phyloP scores from a whole-genome alignment of 1,140 invertebrate genomes.

The Plutomurus gul region DNA sequence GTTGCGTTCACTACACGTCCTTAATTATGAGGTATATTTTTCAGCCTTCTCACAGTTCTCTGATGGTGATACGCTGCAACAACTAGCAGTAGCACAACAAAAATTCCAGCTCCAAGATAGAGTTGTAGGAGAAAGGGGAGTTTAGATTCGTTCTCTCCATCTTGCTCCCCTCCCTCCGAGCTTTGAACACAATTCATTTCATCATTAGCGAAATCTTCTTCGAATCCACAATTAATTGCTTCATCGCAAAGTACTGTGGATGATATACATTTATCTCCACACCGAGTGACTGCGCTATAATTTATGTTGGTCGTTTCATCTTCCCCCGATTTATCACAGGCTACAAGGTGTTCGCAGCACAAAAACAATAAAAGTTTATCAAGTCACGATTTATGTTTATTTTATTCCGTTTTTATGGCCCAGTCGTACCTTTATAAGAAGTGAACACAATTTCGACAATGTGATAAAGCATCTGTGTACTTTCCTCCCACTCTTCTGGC shows the following conservation, averaged over 20 bases:
- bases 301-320: neutral
- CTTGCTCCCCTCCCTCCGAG: neutral
- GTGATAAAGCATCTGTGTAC: constrained; percentile 27
- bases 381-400: neutral
- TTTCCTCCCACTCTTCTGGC: neutral
- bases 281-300: constrained; percentile 26
- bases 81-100: constrained; percentile 11
- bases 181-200: constrained; percentile 31
- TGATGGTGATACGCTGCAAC: constrained; percentile 29
- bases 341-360: no score
- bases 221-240: constrained; percentile 19
- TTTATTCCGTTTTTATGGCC: constrained; percentile 18
- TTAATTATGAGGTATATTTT: constrained; percentile 35
- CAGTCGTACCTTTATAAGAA: constrained; percentile 18
- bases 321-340: constrained; percentile 2
- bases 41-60: constrained; percentile 24
- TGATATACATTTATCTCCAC: constrained; percentile 36
- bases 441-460: constrained; percentile 38
- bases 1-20: neutral
- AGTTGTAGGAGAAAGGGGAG: constrained; percentile 19
- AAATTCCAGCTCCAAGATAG: constrained; percentile 35
- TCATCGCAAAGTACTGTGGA: neutral
- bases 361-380: constrained; percentile 26
- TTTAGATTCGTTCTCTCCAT: neutral
- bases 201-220: constrained; percentile 23